Base-by-base conservation (phyloP, 2,113 vertebrate genomes). In the Lampris incognitus region DNA sequence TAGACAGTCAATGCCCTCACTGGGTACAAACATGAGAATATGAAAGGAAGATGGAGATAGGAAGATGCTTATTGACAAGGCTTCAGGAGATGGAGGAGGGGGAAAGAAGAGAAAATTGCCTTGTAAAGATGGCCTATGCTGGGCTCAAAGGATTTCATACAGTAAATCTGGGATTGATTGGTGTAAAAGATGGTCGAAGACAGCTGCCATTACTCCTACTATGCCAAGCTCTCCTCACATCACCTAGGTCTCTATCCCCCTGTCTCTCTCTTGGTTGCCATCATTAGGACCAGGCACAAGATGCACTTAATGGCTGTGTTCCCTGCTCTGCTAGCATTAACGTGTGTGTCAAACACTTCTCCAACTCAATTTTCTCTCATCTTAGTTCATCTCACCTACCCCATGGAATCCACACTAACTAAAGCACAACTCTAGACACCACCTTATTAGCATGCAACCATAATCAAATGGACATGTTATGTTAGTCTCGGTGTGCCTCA, bases 61-160 rank as follows among this genome's bases (percentile, higher is more conserved):
- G 65, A 72, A 9, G 74, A 60, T 39, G 76, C 67, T 55, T 55
- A 13, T 70, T 72, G 76, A 72, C 69, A 75, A 72, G 58, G 69
- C 79, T 49, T 57, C 62, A 70, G 65, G 48, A 66, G 71, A 76
- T 50, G 78, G 66, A 72, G 38, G 50, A 75, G 37, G 55, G 74
- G 87, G 71, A 71, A 84, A 56, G 42, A 8, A 54, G 52, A 66
- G 65, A 11, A 54, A 75, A 69, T 66, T 62, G 78, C 72, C 64
- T 54, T 59, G 84, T 86, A 37, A 88, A 92, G 90, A 93, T 91
- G 87, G 89, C 64, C 51, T 58, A 48, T 88, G 85, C 82, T 73
- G 79, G 76, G 83, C 86, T 84, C 67, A 61, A 13, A 87, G 85
- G 79, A 92, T 52, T 66, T 87, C 77, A 66, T 74, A 24, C 24